Conservation (phyloP, 2,888 invertebrate genomes). For the Polyommatus icarus region DNA sequence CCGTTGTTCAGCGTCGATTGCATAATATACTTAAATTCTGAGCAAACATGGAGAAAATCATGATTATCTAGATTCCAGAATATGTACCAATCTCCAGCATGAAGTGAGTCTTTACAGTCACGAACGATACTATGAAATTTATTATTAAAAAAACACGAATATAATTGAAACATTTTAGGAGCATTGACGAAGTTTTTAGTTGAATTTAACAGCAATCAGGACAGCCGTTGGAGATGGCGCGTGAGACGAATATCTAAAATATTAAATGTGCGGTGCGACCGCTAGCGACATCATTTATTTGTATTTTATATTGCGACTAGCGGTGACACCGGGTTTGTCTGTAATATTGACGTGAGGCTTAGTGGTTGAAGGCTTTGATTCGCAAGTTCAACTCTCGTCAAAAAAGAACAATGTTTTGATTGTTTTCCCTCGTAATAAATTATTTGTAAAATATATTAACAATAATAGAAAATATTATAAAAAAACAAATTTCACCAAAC, state of each 20-base stretch:
- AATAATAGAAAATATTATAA: not conserved
- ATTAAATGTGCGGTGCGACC: conserved; percentile 69
- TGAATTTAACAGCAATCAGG: conserved; percentile 81
- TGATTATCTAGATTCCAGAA: too few species aligned
- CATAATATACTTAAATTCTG: too few species aligned
- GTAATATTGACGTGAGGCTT: too few species aligned
- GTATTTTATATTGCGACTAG: conserved; percentile 44
- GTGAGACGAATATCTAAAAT: conserved; percentile 77
- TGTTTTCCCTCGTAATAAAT: too few species aligned
- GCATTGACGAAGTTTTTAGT: conserved; percentile 80
- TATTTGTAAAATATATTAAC: too few species aligned
- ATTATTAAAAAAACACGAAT: conserved; percentile 45
- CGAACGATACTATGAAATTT: conserved; percentile 29
- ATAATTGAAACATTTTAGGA: conserved; percentile 76
- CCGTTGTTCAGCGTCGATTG: too few species aligned
- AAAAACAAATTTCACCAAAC: not conserved
- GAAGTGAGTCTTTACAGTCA: conserved; percentile 36
- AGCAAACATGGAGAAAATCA: too few species aligned
- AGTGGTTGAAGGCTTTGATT: too few species aligned
- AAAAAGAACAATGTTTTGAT: too few species aligned
- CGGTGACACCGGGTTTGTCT: not conserved
- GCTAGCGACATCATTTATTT: conserved; percentile 66
- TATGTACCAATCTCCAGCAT: too few species aligned
- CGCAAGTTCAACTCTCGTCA: too few species aligned
- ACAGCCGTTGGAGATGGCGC: conserved; percentile 76